A percentile compares a stretch with the other conserved stretches of the same genome.
phyloP scores from a whole-genome alignment of 2,797 vertebrate genomes.

The Pantherophis alleghaniensis region DNA sequence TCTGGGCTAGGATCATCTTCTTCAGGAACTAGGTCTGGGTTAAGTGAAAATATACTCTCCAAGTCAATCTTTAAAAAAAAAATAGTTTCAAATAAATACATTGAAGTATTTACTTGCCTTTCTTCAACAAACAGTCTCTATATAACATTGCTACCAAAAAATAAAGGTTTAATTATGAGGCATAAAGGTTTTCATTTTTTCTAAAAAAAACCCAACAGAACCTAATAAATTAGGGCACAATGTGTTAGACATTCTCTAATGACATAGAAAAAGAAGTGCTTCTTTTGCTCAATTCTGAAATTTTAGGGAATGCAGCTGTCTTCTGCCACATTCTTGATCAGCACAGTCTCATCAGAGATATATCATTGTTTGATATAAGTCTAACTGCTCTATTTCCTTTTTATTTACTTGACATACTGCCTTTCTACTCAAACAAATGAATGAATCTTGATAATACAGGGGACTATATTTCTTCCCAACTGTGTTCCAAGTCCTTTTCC shows the following conservation, averaged over 20 bases:
- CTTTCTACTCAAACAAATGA: background rate
- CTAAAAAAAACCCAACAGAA: background rate
- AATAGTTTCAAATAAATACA: background rate
- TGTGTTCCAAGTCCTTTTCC: background rate
- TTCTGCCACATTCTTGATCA: background rate
- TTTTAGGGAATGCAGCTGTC: background rate
- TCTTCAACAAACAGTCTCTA: background rate
- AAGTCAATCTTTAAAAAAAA: slow-evolving; percentile 83
- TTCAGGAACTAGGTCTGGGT: slow-evolving; percentile 88
- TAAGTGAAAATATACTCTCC: slow-evolving; percentile 94
- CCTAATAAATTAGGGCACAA: background rate
- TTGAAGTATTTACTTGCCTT: background rate
- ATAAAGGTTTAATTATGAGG: background rate
- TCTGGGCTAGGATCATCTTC: slow-evolving; percentile 89
- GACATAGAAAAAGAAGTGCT: background rate
- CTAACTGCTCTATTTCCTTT: background rate
- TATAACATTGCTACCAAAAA: background rate
- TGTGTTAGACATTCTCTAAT: background rate
- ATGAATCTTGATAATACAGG: background rate
- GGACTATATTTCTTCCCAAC: background rate
- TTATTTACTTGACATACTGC: background rate
- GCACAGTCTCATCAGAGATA: background rate
- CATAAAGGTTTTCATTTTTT: background rate
- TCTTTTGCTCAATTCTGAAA: background rate
- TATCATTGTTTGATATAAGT: background rate